Conservation (phyloP, 2,797 vertebrate genomes). For the Corythornis leucogaster region DNA sequence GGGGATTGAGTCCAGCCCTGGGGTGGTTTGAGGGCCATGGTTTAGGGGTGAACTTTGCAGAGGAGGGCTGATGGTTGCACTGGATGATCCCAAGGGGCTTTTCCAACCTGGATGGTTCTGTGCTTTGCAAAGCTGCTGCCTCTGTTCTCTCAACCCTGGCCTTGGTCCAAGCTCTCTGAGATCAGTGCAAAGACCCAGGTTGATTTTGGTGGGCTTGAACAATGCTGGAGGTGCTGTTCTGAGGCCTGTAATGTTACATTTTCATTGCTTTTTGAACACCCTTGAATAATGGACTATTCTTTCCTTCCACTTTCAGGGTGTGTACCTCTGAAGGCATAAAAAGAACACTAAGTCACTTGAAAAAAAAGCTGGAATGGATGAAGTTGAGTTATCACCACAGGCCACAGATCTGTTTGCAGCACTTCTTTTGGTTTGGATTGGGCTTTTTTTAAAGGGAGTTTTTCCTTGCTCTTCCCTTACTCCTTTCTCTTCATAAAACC, state of each 20-base stretch:
- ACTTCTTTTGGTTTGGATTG: not conserved
- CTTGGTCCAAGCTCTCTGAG: not conserved
- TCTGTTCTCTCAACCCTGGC: not conserved
- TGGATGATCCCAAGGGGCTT: no score
- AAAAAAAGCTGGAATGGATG: not conserved
- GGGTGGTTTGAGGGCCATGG: no score
- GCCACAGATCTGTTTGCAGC: accelerated
- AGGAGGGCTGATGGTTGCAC: no score
- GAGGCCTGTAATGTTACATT: not conserved
- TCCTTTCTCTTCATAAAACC: not conserved
- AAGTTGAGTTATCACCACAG: not conserved
- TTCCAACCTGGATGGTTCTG: no score
- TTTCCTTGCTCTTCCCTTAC: not conserved
- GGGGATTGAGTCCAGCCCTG: no score
- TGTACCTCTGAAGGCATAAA: not conserved
- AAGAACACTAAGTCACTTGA: not conserved
- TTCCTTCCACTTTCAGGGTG: not conserved
- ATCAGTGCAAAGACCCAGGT: not conserved
- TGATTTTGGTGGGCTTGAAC: not conserved
- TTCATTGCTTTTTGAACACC: not conserved
- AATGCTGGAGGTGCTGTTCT: not conserved
- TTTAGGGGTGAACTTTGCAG: no score
- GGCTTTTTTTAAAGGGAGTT: not conserved
- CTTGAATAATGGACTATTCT: not conserved
- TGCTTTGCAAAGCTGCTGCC: not conserved